A percentile compares a stretch with the other conserved stretches of the same genome.
These are phyloP conservation scores for Delichon dasypus DNA, from an alignment of 2,797 vertebrate genomes.

Conservation along the genomic window DNA sequence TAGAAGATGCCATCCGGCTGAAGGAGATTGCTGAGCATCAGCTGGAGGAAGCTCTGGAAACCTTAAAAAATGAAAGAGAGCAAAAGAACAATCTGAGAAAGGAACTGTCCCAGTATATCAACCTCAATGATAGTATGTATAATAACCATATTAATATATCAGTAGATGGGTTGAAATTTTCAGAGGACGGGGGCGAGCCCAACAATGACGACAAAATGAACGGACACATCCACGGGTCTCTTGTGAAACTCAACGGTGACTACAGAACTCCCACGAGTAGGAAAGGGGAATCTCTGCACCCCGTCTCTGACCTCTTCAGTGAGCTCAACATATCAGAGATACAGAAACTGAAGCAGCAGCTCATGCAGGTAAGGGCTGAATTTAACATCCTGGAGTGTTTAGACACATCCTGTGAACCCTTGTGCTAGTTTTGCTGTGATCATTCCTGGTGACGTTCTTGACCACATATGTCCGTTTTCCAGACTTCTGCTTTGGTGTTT, in stretches of 20 bases:
- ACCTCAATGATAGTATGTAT: slow-evolving; percentile 89
- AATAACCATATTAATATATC: slow-evolving; percentile 91
- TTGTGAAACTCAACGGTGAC: slow-evolving; percentile 87
- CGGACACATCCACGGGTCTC: slow-evolving; percentile 83
- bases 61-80: slow-evolving; percentile 93
- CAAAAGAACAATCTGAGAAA: slow-evolving; percentile 96
- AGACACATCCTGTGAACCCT: background rate
- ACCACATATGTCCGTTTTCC: background rate
- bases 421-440: background rate
- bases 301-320: slow-evolving; percentile 95
- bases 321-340: slow-evolving; percentile 99
- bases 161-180: slow-evolving; percentile 91
- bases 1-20: slow-evolving; percentile 92
- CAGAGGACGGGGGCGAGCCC: slow-evolving; percentile 83
- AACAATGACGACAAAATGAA: slow-evolving; percentile 93
- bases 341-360: slow-evolving; percentile 97
- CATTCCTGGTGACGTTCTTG: background rate
- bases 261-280: slow-evolving; percentile 79
- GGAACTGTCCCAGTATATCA: slow-evolving; percentile 92
- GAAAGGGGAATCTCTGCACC: slow-evolving; percentile 87
- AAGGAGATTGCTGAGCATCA: slow-evolving; percentile 96
- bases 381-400: background rate
- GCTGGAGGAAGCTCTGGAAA: slow-evolving; percentile 93
- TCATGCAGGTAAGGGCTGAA: slow-evolving; percentile 87
- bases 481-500: background rate